Evolutionary conservation across 2,797 vertebrate species (phyloP).

Genomic region (Odontamblyopus lacepedii): DNA sequence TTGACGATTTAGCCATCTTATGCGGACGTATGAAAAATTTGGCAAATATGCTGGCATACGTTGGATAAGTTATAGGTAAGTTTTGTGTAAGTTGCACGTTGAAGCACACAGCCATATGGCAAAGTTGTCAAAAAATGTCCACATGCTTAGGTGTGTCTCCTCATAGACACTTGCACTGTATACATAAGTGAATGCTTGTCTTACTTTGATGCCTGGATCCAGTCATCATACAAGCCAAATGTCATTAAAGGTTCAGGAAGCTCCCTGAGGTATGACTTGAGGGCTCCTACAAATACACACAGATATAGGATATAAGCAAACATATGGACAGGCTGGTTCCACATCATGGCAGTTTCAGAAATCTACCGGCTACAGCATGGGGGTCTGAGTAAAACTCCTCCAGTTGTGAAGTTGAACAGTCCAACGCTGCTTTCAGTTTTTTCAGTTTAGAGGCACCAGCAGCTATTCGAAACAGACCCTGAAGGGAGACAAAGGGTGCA

Average conservation of each 20-base stretch:
- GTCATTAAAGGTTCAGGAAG: constrained; percentile 96
- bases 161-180: constrained; percentile 21
- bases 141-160: constrained; percentile 12
- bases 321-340: constrained; percentile 16
- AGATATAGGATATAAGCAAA: constrained; percentile 25
- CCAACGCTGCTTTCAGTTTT: constrained; percentile 95
- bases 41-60: too few relatives aligned
- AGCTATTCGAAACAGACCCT: constrained; percentile 97
- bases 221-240: constrained; percentile 91
- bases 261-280: constrained; percentile 97
- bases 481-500: constrained; percentile 9
- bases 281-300: constrained; percentile 82
- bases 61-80: too few relatives aligned
- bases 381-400: constrained; percentile 98
- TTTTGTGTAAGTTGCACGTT: too few relatives aligned
- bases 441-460: constrained; percentile 96
- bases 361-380: constrained; percentile 94
- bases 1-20: too few relatives aligned
- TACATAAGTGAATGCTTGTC: constrained; percentile 12
- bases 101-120: too few relatives aligned
- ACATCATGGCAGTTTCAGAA: constrained; percentile 9
- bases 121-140: too few relatives aligned
- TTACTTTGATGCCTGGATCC: constrained; percentile 93
- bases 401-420: constrained; percentile 95
- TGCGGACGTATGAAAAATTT: too few relatives aligned